Evolutionary conservation across 2,113 vertebrate genomes (phyloP).

Genomic region (Candoia aspera): DNA sequence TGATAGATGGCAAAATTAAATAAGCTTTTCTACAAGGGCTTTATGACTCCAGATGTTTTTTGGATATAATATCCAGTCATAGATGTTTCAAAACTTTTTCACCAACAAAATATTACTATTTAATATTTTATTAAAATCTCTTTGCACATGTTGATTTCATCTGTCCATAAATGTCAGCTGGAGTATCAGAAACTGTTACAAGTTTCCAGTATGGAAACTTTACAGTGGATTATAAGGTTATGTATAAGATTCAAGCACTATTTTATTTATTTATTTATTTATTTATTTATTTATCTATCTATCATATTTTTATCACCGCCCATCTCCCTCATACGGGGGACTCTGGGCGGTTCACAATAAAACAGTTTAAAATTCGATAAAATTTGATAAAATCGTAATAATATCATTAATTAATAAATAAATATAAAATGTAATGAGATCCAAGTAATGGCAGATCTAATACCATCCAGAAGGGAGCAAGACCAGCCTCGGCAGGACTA

Average conservation of each 20-base stretch:
- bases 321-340: too few relatives aligned
- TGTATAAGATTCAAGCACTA: background rate
- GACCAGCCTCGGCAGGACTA: too few relatives aligned
- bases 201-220: background rate
- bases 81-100: background rate
- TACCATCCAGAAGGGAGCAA: too few relatives aligned
- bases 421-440: too few relatives aligned
- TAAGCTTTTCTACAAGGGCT: background rate
- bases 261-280: too few relatives aligned
- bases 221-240: background rate
- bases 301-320: too few relatives aligned
- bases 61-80: background rate
- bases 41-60: background rate
- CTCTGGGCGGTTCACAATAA: too few relatives aligned
- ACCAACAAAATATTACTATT: background rate
- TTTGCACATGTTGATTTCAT: background rate
- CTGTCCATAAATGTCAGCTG: background rate
- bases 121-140: background rate
- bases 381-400: too few relatives aligned
- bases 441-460: too few relatives aligned
- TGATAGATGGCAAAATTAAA: background rate
- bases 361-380: too few relatives aligned
- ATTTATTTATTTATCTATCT: too few relatives aligned
- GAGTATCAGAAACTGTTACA: background rate
- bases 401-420: too few relatives aligned